Conservation (phyloP, 1,140 invertebrate genomes). For the Portunus trituberculatus region DNA sequence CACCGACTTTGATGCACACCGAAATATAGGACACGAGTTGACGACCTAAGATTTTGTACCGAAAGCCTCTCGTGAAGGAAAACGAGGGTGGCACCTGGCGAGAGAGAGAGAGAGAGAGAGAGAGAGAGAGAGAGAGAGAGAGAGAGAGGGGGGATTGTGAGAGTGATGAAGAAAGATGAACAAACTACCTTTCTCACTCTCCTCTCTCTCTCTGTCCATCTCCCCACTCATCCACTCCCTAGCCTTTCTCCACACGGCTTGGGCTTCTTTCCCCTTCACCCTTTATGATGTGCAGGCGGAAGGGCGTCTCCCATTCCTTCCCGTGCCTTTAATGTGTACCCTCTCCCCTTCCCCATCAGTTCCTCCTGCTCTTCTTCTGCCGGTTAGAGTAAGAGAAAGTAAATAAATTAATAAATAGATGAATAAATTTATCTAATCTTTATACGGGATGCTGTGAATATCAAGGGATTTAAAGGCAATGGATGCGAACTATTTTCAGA, state of each 20-base stretch:
- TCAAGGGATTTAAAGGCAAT: too few relatives aligned
- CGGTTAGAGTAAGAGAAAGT: too few relatives aligned
- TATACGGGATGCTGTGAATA: too few relatives aligned
- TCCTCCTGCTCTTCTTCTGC: background rate
- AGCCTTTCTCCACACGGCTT: background rate
- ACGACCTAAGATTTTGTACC: background rate
- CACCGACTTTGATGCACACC: background rate
- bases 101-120: background rate
- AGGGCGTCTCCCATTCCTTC: background rate
- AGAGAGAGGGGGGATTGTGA: background rate
- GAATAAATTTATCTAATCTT: too few relatives aligned
- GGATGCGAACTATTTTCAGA: too few relatives aligned
- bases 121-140: background rate
- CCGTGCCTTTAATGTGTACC: background rate
- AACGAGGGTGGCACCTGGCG: background rate
- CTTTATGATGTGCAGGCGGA: background rate
- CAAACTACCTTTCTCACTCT: too few relatives aligned
- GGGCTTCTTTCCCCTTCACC: background rate
- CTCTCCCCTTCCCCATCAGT: background rate
- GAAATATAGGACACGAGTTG: background rate
- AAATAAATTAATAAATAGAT: too few relatives aligned
- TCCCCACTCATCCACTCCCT: background rate
- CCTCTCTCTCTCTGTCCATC: too few relatives aligned
- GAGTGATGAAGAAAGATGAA: background rate
- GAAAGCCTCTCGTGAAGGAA: background rate